Evolutionary conservation across 1,140 invertebrate species (phyloP).

Genomic region (Tachypleus tridentatus): DNA sequence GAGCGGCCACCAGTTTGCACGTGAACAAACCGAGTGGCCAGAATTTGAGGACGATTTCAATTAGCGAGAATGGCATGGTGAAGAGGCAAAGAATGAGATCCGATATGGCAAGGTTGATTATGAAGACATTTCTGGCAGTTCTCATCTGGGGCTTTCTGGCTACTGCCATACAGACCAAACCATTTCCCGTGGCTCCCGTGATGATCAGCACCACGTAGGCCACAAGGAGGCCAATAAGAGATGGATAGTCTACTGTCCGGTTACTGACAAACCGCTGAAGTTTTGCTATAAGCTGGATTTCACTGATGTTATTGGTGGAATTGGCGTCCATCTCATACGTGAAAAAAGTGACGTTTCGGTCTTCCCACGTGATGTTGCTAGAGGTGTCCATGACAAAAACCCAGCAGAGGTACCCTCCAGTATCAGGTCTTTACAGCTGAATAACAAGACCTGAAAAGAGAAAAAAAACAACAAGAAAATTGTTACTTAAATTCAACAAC

Average conservation of each 20-base stretch:
- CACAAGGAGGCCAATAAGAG: conserved; percentile 49
- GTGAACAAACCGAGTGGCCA: conserved; percentile 31
- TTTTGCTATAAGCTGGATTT: too few species aligned
- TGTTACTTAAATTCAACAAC: too few species aligned
- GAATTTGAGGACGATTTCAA: conserved; percentile 58
- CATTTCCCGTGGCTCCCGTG: conserved; percentile 61
- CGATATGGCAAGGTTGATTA: conserved; percentile 71
- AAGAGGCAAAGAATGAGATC: conserved; percentile 71
- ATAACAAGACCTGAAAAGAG: too few species aligned
- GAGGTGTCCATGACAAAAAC: too few species aligned
- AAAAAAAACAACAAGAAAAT: too few species aligned
- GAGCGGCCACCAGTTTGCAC: conserved; percentile 63
- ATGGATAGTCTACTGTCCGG: conserved; percentile 48
- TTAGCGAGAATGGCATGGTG: conserved; percentile 68
- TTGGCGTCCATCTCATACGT: too few species aligned
- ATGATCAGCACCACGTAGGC: conserved; percentile 59
- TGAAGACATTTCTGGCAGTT: conserved; percentile 75
- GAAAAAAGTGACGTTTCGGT: too few species aligned
- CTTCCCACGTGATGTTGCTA: too few species aligned
- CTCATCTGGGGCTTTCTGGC: conserved; percentile 67
- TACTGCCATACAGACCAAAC: conserved; percentile 62
- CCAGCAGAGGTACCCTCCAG: too few species aligned
- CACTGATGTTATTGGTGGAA: too few species aligned
- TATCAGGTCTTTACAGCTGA: too few species aligned
- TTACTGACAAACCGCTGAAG: conserved; percentile 33